Evolutionary conservation across 37 sponge, comb jelly and placozoan genomes (phyloP), one percentile per base, ranked within the genome.

Genomic region (Aplysina aerophoba): DNA sequence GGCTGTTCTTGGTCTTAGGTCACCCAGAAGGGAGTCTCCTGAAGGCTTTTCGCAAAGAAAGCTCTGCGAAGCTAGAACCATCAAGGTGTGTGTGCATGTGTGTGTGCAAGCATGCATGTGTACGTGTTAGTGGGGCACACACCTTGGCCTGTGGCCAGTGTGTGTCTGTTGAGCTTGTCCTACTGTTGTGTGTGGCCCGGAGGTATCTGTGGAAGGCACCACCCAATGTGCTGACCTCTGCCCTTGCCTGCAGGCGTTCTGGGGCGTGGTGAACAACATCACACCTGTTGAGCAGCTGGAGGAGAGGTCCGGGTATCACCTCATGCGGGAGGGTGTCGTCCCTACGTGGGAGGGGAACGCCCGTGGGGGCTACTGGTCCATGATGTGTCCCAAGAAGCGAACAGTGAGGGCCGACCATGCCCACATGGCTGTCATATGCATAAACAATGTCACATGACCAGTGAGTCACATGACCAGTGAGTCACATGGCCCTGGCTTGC

Each of bases 221-320:
- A 21, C 16, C 33, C 33, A 57, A 22, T 57, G 59, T 57, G 39
- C 14, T 73, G 11, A 11, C 40, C 41, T 44, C n/a, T n/a, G n/a
- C 50, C 21, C 30, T 15, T 21, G 30, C 25, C 50, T 60, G 31
- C 68, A 92, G 92, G 93, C 80, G 3, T 92, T 92, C 74, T 92
- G 88, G 88, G 31, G 89, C 41, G 89, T 89, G 59, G 44, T 86
- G 59, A 89, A 92, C 50, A 88, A 92, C 82, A 54, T 92, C 15
- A 73, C 72, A n/a, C 59, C 87, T 25, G 87, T 83, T 15, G 69
- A 82, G 20, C 24, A 80, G 58, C 33, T 92, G 59, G 31, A 81
- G 22, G 86, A 86, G 53, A 78, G 89, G 25, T 83, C 84, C 40
- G 85, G 93, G 72, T 92, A 92, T 80, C 93, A 92, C 53, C 73